phyloP scores from a whole-genome alignment of 2,888 invertebrate genomes.

The Morpho achilles region DNA sequence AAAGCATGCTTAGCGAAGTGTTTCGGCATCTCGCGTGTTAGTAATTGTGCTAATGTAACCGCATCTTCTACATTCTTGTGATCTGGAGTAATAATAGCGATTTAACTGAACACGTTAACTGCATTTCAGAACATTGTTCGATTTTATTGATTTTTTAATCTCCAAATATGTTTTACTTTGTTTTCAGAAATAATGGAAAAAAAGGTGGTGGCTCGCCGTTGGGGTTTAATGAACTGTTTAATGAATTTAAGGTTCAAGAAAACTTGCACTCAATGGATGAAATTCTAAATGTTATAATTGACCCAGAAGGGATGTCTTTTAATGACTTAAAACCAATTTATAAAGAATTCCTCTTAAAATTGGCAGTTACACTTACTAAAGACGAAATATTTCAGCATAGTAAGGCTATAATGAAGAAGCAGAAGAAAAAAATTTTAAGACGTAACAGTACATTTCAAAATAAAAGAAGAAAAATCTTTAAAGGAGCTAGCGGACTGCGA shows the following conservation, averaged over 20 bases:
- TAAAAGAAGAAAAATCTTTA: conserved; percentile 79
- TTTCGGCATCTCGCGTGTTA: conserved; percentile 59
- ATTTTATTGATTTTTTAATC: background rate
- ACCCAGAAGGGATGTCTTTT: conserved; percentile 95
- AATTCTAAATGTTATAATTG: conserved; percentile 92
- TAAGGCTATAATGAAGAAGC: conserved; percentile 92
- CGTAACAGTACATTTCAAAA: conserved; percentile 77
- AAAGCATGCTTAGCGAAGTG: conserved; percentile 58
- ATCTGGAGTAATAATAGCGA: conserved; percentile 33
- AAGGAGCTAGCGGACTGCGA: conserved; percentile 79
- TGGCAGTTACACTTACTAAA: conserved; percentile 93
- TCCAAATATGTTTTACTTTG: background rate
- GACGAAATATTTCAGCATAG: conserved; percentile 94
- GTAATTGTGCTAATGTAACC: conserved; percentile 63
- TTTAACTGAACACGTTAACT: conserved; percentile 38
- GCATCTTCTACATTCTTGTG: conserved; percentile 62
- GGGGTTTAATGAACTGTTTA: conserved; percentile 92
- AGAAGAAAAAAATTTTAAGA: conserved; percentile 84
- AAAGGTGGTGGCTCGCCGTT: conserved; percentile 87
- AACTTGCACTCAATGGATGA: conserved; percentile 93
- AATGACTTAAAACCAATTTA: conserved; percentile 95
- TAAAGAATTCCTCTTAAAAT: conserved; percentile 91
- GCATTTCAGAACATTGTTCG: conserved; percentile 26
- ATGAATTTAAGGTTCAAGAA: conserved; percentile 92
- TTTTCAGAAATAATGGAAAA: conserved; percentile 81